A percentile compares a stretch with the other conserved stretches of the same genome.
These are phyloP conservation scores for Isaurus tuberculatus DNA, from an alignment of 92 coral and sea anemone genomes.

Conservation along the genomic window DNA sequence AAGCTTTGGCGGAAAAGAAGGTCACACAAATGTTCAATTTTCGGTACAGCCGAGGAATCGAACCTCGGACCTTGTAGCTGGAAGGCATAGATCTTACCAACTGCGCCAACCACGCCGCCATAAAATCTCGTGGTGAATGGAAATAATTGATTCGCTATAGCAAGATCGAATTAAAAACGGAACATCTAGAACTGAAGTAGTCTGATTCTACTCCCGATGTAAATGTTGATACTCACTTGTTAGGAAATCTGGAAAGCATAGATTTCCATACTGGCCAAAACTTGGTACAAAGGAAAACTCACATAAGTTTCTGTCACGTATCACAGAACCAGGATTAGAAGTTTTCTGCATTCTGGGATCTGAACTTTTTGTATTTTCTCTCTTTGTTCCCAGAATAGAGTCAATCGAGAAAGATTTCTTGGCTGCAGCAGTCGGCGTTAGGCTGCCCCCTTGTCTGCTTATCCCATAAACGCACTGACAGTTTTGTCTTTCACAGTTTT, in stretches of 20 bases:
- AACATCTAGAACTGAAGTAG: too few relatives aligned
- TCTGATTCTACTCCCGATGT: too few relatives aligned
- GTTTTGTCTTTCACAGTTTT: neutral
- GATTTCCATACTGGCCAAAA: conserved; percentile 23
- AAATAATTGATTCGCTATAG: too few relatives aligned
- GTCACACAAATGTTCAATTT: too few relatives aligned
- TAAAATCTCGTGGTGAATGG: too few relatives aligned
- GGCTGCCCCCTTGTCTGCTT: neutral
- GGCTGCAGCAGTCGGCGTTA: neutral
- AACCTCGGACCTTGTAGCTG: too few relatives aligned
- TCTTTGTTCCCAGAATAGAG: conserved; percentile 34
- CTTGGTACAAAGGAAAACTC: neutral
- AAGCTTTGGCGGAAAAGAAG: too few relatives aligned
- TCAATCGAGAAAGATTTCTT: conserved; percentile 37
- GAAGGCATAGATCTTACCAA: too few relatives aligned
- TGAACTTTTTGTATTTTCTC: neutral
- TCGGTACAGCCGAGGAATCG: too few relatives aligned
- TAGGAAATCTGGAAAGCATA: conserved; percentile 11
- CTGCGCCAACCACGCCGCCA: too few relatives aligned
- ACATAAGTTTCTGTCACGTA: neutral
- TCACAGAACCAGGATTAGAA: neutral
- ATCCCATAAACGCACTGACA: conserved; percentile 25
- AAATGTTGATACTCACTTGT: conserved; percentile 9
- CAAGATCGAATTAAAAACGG: too few relatives aligned
- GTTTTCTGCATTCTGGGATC: neutral